Percentiles rank a stretch among this genome's conserved stretches.
phyloP scores from a whole-genome alignment of 1,140 invertebrate species.

The Popillia japonica region DNA sequence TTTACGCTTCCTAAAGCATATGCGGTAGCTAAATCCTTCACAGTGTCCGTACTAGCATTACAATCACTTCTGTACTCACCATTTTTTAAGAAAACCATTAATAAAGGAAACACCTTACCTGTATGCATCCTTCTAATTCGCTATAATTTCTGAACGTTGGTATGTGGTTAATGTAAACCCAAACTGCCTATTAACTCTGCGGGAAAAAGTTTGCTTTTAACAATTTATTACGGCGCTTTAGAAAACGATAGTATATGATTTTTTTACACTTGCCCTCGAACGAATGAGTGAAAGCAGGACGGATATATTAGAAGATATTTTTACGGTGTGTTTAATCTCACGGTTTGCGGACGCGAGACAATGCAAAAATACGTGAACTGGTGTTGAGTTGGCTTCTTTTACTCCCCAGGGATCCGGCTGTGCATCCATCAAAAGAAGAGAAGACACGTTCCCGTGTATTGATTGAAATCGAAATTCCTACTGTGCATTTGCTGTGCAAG shows the following conservation, averaged over 20 bases:
- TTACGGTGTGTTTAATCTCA: constrained; percentile 6
- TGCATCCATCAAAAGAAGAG: neutral
- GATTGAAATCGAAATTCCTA: constrained; percentile 40
- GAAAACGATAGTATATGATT: neutral
- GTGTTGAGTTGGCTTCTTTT: neutral
- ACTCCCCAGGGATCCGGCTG: neutral
- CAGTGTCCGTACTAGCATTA: too few relatives aligned
- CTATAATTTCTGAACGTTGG: neutral
- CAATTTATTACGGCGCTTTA: neutral
- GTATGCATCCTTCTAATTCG: neutral
- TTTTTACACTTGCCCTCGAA: neutral
- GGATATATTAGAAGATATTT: neutral
- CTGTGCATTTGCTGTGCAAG: constrained; percentile 37
- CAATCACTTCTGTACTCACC: too few relatives aligned
- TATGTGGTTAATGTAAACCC: neutral
- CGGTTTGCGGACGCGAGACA: neutral
- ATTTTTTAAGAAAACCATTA: too few relatives aligned
- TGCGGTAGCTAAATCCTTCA: too few relatives aligned
- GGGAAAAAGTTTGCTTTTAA: neutral
- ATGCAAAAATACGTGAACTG: constrained; percentile 6
- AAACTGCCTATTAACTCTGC: neutral
- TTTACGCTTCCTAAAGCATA: too few relatives aligned
- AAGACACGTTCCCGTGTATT: constrained; percentile 17
- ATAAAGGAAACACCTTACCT: neutral
- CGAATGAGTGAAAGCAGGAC: neutral